Percentiles rank a stretch among this genome's conserved stretches.
These are phyloP conservation scores for Nesospiza acunhae DNA, from an alignment of 2,113 vertebrate genomes.

Conservation along the genomic window DNA sequence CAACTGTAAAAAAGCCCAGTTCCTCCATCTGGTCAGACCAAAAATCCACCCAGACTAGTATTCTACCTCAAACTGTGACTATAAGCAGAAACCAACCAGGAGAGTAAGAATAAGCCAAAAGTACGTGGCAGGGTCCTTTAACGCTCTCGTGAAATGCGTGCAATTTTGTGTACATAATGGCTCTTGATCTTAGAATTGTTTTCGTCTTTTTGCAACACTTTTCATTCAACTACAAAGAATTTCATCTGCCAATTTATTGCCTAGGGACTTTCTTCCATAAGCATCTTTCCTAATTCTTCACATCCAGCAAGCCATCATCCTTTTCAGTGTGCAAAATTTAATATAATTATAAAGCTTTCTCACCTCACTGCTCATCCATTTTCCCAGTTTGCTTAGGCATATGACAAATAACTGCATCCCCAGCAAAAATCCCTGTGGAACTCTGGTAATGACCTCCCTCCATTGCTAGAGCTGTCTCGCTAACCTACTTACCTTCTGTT, in stretches of 20 bases:
- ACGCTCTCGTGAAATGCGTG: not conserved
- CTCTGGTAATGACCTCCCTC: conserved; percentile 19
- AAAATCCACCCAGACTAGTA: not conserved
- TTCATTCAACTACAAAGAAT: not conserved
- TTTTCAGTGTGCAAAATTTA: conserved; percentile 35
- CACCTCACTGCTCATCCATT: conserved; percentile 3
- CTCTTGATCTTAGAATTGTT: not conserved
- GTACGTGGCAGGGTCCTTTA: not conserved
- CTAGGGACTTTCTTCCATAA: not conserved
- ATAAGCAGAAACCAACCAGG: not conserved
- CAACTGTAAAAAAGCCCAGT: not conserved
- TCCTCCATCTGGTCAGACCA: not conserved
- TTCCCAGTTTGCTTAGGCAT: conserved; percentile 27
- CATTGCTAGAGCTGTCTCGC: not conserved
- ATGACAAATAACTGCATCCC: not conserved
- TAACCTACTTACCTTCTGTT: conserved; percentile 57
- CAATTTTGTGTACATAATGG: not conserved
- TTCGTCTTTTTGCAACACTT: not conserved
- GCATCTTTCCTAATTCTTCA: not conserved
- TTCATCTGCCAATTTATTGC: not conserved
- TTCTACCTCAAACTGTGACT: not conserved
- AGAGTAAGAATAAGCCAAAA: not conserved
- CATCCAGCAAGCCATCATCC: conserved; percentile 11
- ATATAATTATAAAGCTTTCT: conserved; percentile 25
- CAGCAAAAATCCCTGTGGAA: conserved; percentile 29